Conservation (phyloP, 2,113 vertebrate genomes). For the Elgaria multicarinata region DNA sequence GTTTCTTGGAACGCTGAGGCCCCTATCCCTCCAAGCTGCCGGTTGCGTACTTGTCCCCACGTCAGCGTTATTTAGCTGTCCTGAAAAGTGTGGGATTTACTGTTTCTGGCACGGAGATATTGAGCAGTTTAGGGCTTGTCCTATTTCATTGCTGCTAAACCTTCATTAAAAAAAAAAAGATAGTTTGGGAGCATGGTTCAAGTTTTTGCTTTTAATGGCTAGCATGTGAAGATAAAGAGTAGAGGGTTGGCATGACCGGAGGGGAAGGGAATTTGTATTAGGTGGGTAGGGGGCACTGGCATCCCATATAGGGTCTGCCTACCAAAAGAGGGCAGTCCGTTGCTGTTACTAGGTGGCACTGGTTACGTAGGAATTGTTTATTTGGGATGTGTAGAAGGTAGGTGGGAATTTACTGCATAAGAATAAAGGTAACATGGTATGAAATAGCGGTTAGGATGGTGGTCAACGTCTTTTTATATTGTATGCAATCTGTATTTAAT, state of each 20-base stretch:
- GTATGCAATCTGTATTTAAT: conserved; percentile 37
- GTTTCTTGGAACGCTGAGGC: conserved; percentile 49
- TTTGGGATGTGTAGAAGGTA: conserved; percentile 18
- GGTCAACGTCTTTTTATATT: conserved; percentile 37
- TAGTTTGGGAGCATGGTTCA: not conserved
- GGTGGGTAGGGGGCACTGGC: not conserved
- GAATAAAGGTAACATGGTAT: conserved; percentile 2
- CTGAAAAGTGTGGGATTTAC: not conserved
- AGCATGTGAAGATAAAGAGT: not conserved
- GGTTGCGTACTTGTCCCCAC: not conserved
- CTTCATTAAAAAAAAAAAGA: not conserved
- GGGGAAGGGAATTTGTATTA: not conserved
- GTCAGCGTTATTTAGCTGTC: not conserved
- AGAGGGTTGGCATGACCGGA: not conserved
- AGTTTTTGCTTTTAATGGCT: not conserved
- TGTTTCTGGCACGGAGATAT: not conserved
- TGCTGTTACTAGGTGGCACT: conserved; percentile 22
- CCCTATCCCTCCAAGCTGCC: conserved; percentile 1
- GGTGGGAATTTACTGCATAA: not conserved
- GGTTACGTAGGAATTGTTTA: not conserved
- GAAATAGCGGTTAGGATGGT: not conserved
- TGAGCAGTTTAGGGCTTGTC: not conserved
- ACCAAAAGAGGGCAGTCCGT: not conserved
- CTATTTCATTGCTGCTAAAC: not conserved
- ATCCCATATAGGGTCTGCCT: not conserved